Evolutionary conservation across 2,113 vertebrate species (phyloP).

Genomic region (Dasyurus viverrinus): DNA sequence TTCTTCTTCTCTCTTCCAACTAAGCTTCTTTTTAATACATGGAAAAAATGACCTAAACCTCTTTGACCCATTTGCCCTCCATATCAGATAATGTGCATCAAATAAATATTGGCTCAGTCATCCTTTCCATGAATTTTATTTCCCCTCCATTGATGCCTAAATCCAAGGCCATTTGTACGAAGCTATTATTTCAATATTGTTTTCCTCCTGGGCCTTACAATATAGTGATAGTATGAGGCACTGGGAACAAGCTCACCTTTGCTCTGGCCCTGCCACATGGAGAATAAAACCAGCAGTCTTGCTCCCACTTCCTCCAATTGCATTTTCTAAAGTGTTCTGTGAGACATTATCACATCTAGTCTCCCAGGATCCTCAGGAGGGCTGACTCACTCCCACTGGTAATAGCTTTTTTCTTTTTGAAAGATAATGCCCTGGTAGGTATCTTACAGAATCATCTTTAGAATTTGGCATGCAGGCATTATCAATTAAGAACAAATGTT

Average conservation of each 20-base stretch:
- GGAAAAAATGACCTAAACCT: not conserved
- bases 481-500: not conserved
- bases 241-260: not conserved
- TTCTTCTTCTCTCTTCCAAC: not conserved
- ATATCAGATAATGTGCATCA: not conserved
- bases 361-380: not conserved
- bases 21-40: not conserved
- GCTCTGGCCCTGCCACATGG: not conserved
- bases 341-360: not conserved
- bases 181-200: not conserved
- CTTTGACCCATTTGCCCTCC: not conserved
- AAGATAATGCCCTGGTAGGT: not conserved
- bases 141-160: not conserved
- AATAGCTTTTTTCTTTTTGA: not conserved
- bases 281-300: not conserved
- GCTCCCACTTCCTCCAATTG: not conserved
- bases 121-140: not conserved
- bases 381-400: not conserved
- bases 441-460: not conserved
- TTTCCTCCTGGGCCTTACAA: not conserved
- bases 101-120: not conserved
- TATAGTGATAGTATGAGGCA: not conserved
- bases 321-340: not conserved
- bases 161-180: not conserved
- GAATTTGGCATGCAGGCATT: not conserved